Percentiles rank a stretch among this genome's conserved stretches.
Evolutionary conservation across 2,113 vertebrate species (phyloP).

Genomic region (Thalassoma bifasciatum): DNA sequence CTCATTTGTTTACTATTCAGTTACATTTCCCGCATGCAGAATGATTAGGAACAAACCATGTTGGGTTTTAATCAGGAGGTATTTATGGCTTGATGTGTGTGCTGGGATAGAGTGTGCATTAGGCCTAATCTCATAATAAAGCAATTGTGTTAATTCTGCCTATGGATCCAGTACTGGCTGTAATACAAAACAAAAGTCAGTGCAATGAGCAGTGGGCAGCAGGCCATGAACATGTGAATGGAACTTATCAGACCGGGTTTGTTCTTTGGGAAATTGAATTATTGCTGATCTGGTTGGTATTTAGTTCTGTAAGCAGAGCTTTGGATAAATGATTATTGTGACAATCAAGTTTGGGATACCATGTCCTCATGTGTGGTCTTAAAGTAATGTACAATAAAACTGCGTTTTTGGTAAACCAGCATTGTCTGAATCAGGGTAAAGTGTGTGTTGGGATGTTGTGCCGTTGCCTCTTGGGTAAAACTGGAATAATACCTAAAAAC

Average conservation of each 20-base stretch:
- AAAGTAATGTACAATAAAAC: slow-evolving; percentile 5
- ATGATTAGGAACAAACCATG: slow-evolving; percentile 58
- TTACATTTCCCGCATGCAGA: slow-evolving; percentile 39
- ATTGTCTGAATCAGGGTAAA: background rate
- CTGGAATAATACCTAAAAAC: slow-evolving; percentile 5
- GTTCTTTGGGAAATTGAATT: slow-evolving; percentile 57
- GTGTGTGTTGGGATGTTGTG: background rate
- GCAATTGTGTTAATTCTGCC: slow-evolving; percentile 48
- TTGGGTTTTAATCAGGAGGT: slow-evolving; percentile 45
- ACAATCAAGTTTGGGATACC: slow-evolving; percentile 30
- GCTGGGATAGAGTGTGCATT: slow-evolving; percentile 31
- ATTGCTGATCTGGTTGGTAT: slow-evolving; percentile 54
- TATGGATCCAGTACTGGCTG: slow-evolving; percentile 30
- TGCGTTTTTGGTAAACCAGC: slow-evolving; percentile 11
- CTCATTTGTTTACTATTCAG: slow-evolving; percentile 44
- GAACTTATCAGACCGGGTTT: slow-evolving; percentile 39
- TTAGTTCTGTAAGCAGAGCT: slow-evolving; percentile 34
- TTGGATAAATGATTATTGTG: slow-evolving; percentile 37
- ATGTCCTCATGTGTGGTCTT: slow-evolving; percentile 33
- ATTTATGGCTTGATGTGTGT: slow-evolving; percentile 42
- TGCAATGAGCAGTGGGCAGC: slow-evolving; percentile 40
- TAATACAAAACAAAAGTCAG: slow-evolving; percentile 48
- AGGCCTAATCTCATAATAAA: slow-evolving; percentile 53
- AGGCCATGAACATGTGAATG: slow-evolving; percentile 46
- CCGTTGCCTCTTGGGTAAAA: background rate